Base-by-base conservation (phyloP, 2,113 vertebrate genomes). In the Pelobates fuscus region DNA sequence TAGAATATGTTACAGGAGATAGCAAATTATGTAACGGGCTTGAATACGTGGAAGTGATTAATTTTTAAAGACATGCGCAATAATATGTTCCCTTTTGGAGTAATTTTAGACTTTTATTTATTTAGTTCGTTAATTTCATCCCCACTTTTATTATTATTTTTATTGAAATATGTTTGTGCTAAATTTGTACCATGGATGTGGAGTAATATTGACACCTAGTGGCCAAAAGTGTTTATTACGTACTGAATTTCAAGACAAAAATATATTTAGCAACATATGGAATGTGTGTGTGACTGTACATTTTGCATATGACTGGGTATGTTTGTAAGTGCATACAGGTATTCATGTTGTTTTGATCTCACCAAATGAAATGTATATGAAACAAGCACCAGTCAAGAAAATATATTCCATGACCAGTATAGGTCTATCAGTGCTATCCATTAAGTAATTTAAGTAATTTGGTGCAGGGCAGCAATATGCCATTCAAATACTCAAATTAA, bases 1-100 rank as follows among this genome's bases (percentile, higher is more conserved):
- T 71, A 71, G 44, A 61, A 71, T 62, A 62, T 55, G 32, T 27
- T 46, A 25, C 57, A 25, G 60, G 15, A 68, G 65, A 74, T 80
- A 57, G 59, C 2, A 11, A 69, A 61, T 77, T 69, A 27, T 63
- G 43, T 62, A 69, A 54, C 44, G 30, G 32, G 30, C 25, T 37
- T 74, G 27, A 18, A 25, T 54, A 24, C 41, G 27, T 20, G n/a
- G 15, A 25, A 0, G 0, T 20, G 15, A 54, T 55, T 69, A 46
- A 46, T 2, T 7, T 25, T 27, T 11, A 61, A 3, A 0, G 25
- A 57, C 37, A 6, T 27, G n/a, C 77, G n/a, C 54, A 29, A 70
- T 8, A 79, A 65, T 18, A 18, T 23, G 61, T 76, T 59, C 57
- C 1, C 0, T 4, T 59, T 72, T 60, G 2, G 5, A 62, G 37